phyloP scores from a whole-genome alignment of 2,113 vertebrate genomes.

The Xenopus borealis region DNA sequence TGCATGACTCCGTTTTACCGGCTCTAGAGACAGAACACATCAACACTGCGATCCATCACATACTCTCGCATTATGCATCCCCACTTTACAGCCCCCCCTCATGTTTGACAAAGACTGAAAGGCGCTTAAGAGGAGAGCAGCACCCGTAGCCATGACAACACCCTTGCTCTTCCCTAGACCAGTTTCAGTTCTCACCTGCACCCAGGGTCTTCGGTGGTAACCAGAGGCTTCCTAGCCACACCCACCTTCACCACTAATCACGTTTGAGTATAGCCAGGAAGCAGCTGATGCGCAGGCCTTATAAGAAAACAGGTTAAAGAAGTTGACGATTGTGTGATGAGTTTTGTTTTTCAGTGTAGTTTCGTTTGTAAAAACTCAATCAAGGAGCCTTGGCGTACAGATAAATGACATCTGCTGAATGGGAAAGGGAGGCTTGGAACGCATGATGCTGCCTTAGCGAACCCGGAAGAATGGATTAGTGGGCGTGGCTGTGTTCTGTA shows the following conservation, averaged over 20 bases:
- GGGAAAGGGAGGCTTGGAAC: conserved; percentile 1
- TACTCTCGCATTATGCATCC: background rate
- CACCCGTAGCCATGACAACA: conserved; percentile 2
- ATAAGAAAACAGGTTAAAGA: no score
- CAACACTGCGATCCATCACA: background rate
- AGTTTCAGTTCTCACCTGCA: conserved; percentile 1
- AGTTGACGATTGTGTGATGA: no score
- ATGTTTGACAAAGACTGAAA: background rate
- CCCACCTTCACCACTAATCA: conserved; percentile 36
- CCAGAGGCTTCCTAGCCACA: conserved; percentile 9
- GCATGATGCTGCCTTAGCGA: background rate
- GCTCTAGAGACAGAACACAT: background rate
- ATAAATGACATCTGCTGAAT: no score
- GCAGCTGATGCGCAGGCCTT: background rate
- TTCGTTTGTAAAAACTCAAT: no score
- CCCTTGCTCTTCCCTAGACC: background rate
- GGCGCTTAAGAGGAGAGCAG: background rate
- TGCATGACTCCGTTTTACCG: conserved; percentile 72
- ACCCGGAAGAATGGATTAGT: background rate
- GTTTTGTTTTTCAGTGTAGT: no score
- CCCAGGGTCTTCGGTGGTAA: background rate
- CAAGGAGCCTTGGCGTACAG: no score
- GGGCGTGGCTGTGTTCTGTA: background rate
- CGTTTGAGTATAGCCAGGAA: conserved; percentile 33
- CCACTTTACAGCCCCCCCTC: background rate